phyloP scores from a whole-genome alignment of 2,888 invertebrate genomes.

The Herminia tarsipennalis region DNA sequence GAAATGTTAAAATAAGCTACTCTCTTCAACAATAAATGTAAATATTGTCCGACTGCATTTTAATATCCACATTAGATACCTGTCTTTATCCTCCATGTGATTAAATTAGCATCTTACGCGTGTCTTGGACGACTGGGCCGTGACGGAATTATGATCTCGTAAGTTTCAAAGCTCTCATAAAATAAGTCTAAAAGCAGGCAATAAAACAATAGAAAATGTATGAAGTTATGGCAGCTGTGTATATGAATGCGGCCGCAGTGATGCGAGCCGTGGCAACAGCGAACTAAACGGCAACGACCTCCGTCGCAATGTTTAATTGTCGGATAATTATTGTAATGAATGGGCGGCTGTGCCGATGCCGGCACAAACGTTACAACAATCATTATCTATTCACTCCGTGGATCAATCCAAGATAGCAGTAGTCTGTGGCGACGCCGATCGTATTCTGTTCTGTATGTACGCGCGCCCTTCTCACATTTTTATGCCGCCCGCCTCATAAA shows the following conservation, averaged over 20 bases:
- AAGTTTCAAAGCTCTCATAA: constrained; percentile 11
- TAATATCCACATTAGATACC: constrained; percentile 29
- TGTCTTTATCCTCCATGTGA: constrained; percentile 4
- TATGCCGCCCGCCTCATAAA: constrained; percentile 67
- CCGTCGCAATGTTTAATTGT: constrained; percentile 64
- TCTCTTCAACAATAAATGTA: constrained; percentile 65
- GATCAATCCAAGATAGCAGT: constrained; percentile 68
- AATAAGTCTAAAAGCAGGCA: constrained; percentile 27
- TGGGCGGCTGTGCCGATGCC: constrained; percentile 59
- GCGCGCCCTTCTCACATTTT: constrained; percentile 76
- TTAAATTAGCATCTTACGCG: constrained; percentile 5
- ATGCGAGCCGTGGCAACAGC: constrained; percentile 35
- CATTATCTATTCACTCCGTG: constrained; percentile 69
- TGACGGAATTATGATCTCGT: constrained; percentile 1
- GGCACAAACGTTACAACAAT: constrained; percentile 60
- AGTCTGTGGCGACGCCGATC: constrained; percentile 56
- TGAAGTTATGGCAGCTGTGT: constrained; percentile 16
- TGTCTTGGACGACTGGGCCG: background rate
- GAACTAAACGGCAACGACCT: constrained; percentile 67
- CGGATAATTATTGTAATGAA: constrained; percentile 74
- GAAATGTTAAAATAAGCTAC: constrained; percentile 33
- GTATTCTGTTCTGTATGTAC: constrained; percentile 52
- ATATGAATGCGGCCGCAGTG: constrained; percentile 26
- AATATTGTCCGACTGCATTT: constrained; percentile 58
- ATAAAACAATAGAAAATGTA: constrained; percentile 39